Percentiles rank a stretch among this genome's conserved stretches.
Evolutionary conservation across 2,888 invertebrate species (phyloP).

Genomic region (Platerodrilus igneus): DNA sequence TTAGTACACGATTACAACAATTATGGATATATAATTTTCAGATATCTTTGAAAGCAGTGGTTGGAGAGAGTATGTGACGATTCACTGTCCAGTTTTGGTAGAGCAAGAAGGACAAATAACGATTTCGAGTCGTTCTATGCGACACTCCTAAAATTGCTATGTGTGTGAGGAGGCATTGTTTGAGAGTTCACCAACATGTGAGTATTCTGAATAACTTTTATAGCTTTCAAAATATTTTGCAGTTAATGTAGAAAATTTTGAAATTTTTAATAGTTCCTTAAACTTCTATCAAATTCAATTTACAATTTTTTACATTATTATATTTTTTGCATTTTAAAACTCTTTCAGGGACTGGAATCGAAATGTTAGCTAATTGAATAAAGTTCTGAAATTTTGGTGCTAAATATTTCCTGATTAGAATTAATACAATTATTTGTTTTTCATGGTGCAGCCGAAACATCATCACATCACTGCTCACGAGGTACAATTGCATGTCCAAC

Average conservation of each 20-base stretch:
- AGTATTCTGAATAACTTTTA: not conserved
- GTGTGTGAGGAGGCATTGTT: not conserved
- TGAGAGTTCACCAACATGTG: conserved; percentile 1
- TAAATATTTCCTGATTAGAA: not conserved
- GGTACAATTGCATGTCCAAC: not conserved
- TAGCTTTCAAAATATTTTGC: not conserved
- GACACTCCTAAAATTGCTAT: not conserved
- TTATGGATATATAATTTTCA: no score
- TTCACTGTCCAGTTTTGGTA: not conserved
- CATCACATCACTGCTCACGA: not conserved
- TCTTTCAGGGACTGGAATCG: no score
- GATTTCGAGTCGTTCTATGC: conserved; percentile 1
- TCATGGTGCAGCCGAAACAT: not conserved
- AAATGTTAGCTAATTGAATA: no score
- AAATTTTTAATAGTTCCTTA: no score
- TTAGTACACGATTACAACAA: no score
- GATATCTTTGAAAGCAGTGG: conserved; percentile 1
- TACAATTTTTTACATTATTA: no score
- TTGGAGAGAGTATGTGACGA: conserved; percentile 1
- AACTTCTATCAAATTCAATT: no score
- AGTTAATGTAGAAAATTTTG: not conserved
- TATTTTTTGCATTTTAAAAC: no score
- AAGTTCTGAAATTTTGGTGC: no score
- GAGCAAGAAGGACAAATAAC: conserved; percentile 4
- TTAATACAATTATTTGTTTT: no score